phyloP scores from a whole-genome alignment of 2,113 vertebrate genomes.

The Panthera leo region DNA sequence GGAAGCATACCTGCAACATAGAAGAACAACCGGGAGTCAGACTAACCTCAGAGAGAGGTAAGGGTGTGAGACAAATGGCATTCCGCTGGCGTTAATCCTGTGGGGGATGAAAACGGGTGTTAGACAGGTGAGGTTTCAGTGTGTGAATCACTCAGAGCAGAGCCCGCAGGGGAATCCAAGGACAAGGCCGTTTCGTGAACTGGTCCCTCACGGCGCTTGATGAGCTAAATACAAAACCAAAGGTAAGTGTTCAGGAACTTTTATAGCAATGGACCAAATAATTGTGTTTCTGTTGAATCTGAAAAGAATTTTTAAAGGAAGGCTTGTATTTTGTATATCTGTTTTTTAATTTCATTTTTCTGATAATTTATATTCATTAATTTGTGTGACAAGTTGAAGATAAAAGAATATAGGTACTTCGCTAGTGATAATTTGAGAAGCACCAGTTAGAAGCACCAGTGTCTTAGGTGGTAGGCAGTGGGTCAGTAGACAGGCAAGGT shows the following conservation, averaged over 20 bases:
- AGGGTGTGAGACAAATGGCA: background rate
- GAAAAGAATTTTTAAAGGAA: background rate
- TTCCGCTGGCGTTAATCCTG: background rate
- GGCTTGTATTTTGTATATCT: background rate
- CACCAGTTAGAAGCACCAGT: background rate
- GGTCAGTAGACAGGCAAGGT: background rate
- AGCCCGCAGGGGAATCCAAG: background rate
- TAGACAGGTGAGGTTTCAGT: background rate
- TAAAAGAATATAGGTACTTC: background rate
- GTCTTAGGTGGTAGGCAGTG: too few relatives aligned
- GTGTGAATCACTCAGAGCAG: background rate
- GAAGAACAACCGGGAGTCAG: background rate
- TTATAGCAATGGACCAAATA: background rate
- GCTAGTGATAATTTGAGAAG: background rate
- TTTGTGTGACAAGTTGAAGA: background rate
- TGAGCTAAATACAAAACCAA: background rate
- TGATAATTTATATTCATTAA: background rate
- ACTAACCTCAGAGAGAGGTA: background rate
- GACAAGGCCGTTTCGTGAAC: background rate
- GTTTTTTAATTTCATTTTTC: background rate
- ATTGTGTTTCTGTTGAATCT: conserved; percentile 1
- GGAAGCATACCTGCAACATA: background rate
- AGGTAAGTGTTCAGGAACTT: background rate
- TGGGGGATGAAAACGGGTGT: background rate
- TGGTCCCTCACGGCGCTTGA: too few relatives aligned